These are phyloP conservation scores for Taurulus bubalis DNA, from an alignment of 2,113 vertebrate genomes.

Conservation along the genomic window DNA sequence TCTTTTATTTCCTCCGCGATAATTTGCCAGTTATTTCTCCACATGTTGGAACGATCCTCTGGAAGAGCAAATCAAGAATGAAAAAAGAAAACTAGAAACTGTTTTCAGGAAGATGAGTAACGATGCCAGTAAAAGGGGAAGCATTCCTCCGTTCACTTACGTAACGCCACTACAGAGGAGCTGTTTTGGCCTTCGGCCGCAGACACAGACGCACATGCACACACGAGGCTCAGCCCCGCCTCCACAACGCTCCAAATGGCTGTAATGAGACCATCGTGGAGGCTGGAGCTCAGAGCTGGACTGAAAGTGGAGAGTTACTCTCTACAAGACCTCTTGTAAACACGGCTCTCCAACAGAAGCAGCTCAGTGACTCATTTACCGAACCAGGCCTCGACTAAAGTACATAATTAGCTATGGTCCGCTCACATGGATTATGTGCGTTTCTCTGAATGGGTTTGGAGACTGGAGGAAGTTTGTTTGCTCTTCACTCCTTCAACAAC, in stretches of 20 bases:
- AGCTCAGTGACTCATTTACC: slow-evolving; percentile 57
- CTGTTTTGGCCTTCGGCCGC: slow-evolving; percentile 71
- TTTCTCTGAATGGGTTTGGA: neutral
- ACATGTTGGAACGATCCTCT: neutral
- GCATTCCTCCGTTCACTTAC: slow-evolving; percentile 71
- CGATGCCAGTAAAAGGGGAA: slow-evolving; percentile 69
- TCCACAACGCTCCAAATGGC: slow-evolving; percentile 58
- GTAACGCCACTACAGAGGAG: slow-evolving; percentile 73
- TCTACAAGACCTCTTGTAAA: slow-evolving; percentile 56
- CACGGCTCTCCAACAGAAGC: slow-evolving; percentile 38
- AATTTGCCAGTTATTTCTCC: slow-evolving; percentile 1
- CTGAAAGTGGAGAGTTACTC: slow-evolving; percentile 64
- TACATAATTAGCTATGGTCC: slow-evolving; percentile 36
- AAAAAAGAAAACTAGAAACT: neutral
- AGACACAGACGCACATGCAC: slow-evolving; percentile 42
- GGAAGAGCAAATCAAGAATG: neutral
- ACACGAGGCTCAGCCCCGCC: slow-evolving; percentile 45
- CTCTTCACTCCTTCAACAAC: slow-evolving; percentile 6
- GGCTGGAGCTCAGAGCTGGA: slow-evolving; percentile 51
- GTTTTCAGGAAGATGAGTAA: slow-evolving; percentile 59
- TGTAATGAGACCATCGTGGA: slow-evolving; percentile 55
- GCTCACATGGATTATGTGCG: slow-evolving; percentile 13
- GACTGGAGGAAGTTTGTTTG: slow-evolving; percentile 4
- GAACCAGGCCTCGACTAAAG: slow-evolving; percentile 31
- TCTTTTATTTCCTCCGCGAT: slow-evolving; percentile 23